Base-by-base conservation (phyloP, 1,140 invertebrate genomes). In the Reticulitermes speratus region DNA sequence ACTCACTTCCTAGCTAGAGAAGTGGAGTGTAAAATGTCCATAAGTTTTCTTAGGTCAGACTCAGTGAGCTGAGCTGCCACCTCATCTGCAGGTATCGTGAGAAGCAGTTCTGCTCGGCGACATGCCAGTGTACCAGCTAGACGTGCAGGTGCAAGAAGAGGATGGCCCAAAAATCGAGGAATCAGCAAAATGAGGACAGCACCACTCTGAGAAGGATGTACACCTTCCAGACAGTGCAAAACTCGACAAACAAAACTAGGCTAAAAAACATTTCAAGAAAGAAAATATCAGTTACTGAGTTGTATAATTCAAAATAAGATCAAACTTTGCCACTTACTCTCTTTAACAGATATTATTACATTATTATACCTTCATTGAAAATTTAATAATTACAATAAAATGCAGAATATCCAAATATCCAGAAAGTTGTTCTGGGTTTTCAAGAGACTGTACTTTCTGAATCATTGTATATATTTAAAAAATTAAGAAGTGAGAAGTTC, bases 201-300 rank as follows among this genome's bases (percentile, higher is more conserved):
- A 8, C 95, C 95, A 87, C 93, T 95, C 88, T 95, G 95, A 12
- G 91, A 92, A 14, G 92, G 91, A 89, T 96, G 95, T 9, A 94
- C 93, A n/a, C 93, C 93, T 89, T 95, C 94, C 38, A 96, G 89
- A 87, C 93, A 94, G 81, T 92, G 90, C 84, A 96, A 87, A 6
- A 94, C 89, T 87, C 92, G 92, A 87, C 93, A 92, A 0, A 93
- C 90, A 85, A 94, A 92, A 85, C 91, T 92, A 1, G 94, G 93
- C 90, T 92, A 82, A 12, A 38, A 84, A 86, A 55, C n/a, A 14
- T 30, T 44, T 32, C 9, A 44, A 82, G 21, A 44, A 82, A 82
- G 25, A 8, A 44, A 82, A 82, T 82, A 32, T 82, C 0, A 82
- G 7, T 82, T 82, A 21, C 12, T 11, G 23, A 82, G 30, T 16